Evolutionary conservation across 2,797 vertebrate species (phyloP), one percentile per base, ranked within the genome.

Genomic region (Sciurus vulgaris): DNA sequence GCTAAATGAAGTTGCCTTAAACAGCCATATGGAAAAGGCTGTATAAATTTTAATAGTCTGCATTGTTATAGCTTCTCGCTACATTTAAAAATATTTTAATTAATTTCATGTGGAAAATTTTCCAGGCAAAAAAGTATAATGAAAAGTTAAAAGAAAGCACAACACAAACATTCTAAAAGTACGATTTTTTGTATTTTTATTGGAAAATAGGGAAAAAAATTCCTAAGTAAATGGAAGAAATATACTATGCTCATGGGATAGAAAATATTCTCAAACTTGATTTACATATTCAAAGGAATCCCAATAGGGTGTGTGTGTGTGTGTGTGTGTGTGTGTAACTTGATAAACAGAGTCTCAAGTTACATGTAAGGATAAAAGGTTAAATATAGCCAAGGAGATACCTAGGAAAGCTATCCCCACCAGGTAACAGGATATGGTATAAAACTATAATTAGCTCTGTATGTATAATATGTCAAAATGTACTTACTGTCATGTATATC

Each of bases 81-180:
- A 41, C 70, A 76, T 82, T 90, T 86, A 79, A 82, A 92, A 92
- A 61, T 70, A 85, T 33, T 87, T 97, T 85, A 20, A 90, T 54
- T 85, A 86, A 86, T 2, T 47, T 85, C 72, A 41, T n/a, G 92
- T 35, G 30, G 67, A 92, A 93, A 91, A 87, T 2, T 77, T 91
- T 91, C 18, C n/a, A 72, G 56, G 61, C 17, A 72, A 73, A 33
- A 56, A 77, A 38, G 9, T 26, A 70, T 59, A 86, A 91, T 86
- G 69, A 79, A 93, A 93, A 94, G 30, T 59, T 44, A 38, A 2
- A 12, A 76, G 35, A 69, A 47, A 38, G 7, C 41, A 30, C 63
- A 56, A 0, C 13, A 69, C 24, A 67, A 38, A 65, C 18, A 30
- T 91, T 61, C 7, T 28, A 86, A 72, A 92, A 78, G 33, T 81